Conservation (phyloP, 1,140 invertebrate species). For the Drosophila truncata region DNA sequence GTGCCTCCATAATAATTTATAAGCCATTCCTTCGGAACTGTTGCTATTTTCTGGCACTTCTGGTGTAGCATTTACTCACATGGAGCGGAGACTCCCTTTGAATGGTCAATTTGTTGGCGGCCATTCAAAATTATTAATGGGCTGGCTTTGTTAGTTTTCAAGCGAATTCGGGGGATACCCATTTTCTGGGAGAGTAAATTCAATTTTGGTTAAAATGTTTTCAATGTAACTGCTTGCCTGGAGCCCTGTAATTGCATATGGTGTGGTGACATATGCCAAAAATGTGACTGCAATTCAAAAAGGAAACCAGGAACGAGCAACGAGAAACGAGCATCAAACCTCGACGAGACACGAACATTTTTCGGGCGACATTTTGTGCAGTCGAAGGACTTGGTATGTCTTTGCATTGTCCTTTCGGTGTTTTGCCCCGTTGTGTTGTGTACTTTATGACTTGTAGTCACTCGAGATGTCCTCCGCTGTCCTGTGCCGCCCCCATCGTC, state of each 20-base stretch:
- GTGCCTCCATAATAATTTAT: slow-evolving; percentile 69
- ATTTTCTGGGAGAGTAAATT: slow-evolving; percentile 36
- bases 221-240: slow-evolving; percentile 39
- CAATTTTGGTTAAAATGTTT: slow-evolving; percentile 58
- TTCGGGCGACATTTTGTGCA: slow-evolving; percentile 63
- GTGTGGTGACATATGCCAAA: slow-evolving; percentile 74
- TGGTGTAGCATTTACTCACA: slow-evolving; percentile 4
- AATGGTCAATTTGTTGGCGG: slow-evolving; percentile 45
- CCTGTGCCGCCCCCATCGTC: slow-evolving; percentile 12
- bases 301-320: slow-evolving; percentile 55
- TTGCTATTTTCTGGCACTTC: slow-evolving; percentile 42
- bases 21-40: slow-evolving; percentile 50
- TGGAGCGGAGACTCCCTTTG: slow-evolving; percentile 1
- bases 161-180: background rate
- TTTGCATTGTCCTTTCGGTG: slow-evolving; percentile 39
- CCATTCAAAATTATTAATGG: slow-evolving; percentile 50
- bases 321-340: slow-evolving; percentile 19
- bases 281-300: slow-evolving; percentile 64
- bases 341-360: slow-evolving; percentile 60
- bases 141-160: slow-evolving; percentile 17
- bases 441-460: slow-evolving; percentile 80
- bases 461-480: slow-evolving; percentile 39
- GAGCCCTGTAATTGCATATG: slow-evolving; percentile 52
- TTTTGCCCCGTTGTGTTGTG: slow-evolving; percentile 59
- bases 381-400: slow-evolving; percentile 35